Percentiles rank a stretch among this genome's conserved stretches.
These are phyloP conservation scores for Aviceda subcristata DNA, from an alignment of 2,113 vertebrate genomes.

Conservation along the genomic window DNA sequence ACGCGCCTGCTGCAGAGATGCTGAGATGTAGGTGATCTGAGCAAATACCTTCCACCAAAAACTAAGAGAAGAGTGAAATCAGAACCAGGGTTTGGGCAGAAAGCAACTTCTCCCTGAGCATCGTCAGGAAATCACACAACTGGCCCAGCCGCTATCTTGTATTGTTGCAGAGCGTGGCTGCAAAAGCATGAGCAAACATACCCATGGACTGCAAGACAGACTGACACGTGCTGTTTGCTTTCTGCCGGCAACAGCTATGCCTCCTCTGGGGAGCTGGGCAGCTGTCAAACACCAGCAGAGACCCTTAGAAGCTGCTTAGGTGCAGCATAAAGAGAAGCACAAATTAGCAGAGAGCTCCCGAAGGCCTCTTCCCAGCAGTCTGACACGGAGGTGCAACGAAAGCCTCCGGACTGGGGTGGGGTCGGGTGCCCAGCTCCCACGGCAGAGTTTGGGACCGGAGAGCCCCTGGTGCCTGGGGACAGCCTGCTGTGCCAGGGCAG, in stretches of 20 bases:
- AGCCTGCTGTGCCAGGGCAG: too few species aligned
- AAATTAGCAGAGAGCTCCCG: background rate
- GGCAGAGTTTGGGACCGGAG: background rate
- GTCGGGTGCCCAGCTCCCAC: background rate
- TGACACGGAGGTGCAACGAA: background rate
- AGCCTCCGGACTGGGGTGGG: background rate
- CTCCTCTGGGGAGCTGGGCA: background rate
- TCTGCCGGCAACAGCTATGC: background rate
- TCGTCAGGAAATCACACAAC: background rate
- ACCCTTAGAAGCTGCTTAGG: background rate
- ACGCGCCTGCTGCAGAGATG: background rate
- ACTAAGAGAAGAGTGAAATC: background rate
- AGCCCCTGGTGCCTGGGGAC: background rate
- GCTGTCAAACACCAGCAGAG: background rate
- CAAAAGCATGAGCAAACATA: background rate
- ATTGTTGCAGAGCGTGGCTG: background rate
- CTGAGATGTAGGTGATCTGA: background rate
- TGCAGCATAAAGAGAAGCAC: background rate
- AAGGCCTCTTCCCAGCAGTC: background rate
- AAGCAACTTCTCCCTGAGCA: background rate
- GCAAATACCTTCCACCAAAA: background rate
- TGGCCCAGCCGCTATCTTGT: accelerated
- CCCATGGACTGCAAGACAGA: too few species aligned
- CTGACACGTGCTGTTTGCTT: accelerated
- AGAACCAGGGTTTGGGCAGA: background rate